Conservation (phyloP, 2,797 vertebrate species). For the Mastacembelus armatus region DNA sequence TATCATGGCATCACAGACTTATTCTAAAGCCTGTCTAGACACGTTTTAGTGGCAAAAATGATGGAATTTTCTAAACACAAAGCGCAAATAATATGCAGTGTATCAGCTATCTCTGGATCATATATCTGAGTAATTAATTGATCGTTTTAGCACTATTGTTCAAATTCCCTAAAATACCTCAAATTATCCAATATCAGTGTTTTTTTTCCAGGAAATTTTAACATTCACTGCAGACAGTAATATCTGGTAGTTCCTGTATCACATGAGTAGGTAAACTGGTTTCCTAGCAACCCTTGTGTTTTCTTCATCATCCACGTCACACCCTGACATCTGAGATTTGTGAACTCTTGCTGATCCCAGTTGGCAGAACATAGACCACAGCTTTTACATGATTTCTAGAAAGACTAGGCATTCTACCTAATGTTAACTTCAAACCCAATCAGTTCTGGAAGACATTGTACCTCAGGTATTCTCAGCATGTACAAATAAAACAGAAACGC, state of each 20-base stretch:
- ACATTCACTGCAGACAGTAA: not conserved
- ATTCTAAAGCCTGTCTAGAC: too few relatives aligned
- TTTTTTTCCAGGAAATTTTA: slow-evolving; percentile 4
- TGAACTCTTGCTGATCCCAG: slow-evolving; percentile 23
- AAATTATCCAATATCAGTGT: not conserved
- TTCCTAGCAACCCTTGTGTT: slow-evolving; percentile 40
- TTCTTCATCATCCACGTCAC: slow-evolving; percentile 40
- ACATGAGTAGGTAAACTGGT: slow-evolving; percentile 28
- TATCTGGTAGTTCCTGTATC: slow-evolving; percentile 3
- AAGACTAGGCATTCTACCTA: not conserved
- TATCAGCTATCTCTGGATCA: too few relatives aligned
- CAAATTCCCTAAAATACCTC: not conserved
- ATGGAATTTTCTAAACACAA: too few relatives aligned
- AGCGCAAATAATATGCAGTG: too few relatives aligned
- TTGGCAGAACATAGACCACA: slow-evolving; percentile 10
- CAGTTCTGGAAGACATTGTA: slow-evolving; percentile 1
- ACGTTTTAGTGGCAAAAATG: too few relatives aligned
- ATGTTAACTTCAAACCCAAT: slow-evolving; percentile 9
- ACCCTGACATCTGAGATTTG: slow-evolving; percentile 41
- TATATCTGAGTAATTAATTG: too few relatives aligned
- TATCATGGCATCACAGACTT: too few relatives aligned
- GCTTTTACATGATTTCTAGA: slow-evolving; percentile 7
- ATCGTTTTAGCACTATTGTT: too few relatives aligned
- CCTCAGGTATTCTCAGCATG: not conserved
- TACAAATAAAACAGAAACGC: slow-evolving; percentile 2